Evolutionary conservation across 2,888 invertebrate genomes (phyloP).

Genomic region (Agrypnus murinus): DNA sequence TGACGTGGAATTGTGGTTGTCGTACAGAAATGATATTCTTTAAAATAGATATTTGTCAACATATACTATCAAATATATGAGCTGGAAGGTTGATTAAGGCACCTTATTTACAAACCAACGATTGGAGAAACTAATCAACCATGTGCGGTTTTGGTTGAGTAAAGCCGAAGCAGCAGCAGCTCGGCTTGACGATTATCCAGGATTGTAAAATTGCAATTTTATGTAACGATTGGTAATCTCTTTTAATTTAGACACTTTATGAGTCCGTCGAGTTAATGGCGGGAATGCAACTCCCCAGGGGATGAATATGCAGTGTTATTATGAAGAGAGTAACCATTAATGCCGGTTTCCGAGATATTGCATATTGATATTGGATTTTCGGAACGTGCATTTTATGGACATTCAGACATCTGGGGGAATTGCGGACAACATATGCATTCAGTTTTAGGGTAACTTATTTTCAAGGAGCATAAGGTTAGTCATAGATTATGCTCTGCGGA

Average conservation of each 20-base stretch:
- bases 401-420: constrained; percentile 53
- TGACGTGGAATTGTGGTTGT: constrained; percentile 1
- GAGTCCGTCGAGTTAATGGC: constrained; percentile 29
- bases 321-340: constrained; percentile 54
- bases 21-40: background rate
- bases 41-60: constrained; percentile 25
- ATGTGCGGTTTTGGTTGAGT: constrained; percentile 19
- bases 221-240: constrained; percentile 29
- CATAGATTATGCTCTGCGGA: constrained; percentile 47
- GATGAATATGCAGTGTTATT: constrained; percentile 19
- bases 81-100: constrained; percentile 21
- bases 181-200: constrained; percentile 14
- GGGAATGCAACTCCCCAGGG: constrained; percentile 18
- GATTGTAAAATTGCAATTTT: constrained; percentile 28
- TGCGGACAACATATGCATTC: constrained; percentile 53
- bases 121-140: constrained; percentile 22
- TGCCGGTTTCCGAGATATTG: constrained; percentile 52
- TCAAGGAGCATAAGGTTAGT: constrained; percentile 42
- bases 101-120: constrained; percentile 23
- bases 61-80: constrained; percentile 12
- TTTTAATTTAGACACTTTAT: constrained; percentile 28
- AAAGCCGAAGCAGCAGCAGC: background rate
- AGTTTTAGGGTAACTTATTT: constrained; percentile 47
- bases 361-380: constrained; percentile 59
- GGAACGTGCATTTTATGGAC: constrained; percentile 59